phyloP scores from a whole-genome alignment of 2,113 vertebrate genomes.

The Leucosticte australis region DNA sequence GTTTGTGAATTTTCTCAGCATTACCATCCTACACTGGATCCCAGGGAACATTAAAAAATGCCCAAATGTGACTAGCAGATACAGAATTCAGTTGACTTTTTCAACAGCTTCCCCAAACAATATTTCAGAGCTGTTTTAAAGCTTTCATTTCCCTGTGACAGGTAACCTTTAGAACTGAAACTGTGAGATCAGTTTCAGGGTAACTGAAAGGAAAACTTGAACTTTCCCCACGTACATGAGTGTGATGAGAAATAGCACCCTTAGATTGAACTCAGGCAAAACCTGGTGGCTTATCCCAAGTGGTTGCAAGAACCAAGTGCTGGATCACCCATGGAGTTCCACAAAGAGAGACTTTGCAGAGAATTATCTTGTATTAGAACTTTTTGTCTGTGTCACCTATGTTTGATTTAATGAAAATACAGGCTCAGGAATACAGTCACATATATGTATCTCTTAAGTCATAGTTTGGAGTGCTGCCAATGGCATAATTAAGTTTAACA shows the following conservation, averaged over 20 bases:
- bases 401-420: not conserved
- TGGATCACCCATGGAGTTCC: not conserved
- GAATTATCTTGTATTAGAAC: not conserved
- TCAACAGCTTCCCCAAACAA: not conserved
- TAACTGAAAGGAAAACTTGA: not conserved
- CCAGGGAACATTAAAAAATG: not conserved
- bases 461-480: not conserved
- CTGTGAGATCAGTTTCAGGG: not conserved
- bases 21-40: not conserved
- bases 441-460: not conserved
- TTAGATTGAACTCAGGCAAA: not conserved
- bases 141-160: not conserved
- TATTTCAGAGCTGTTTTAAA: not conserved
- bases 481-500: not conserved
- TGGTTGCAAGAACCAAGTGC: not conserved
- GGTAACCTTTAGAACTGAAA: not conserved
- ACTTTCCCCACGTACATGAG: accelerated
- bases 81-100: not conserved
- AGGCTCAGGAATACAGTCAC: not conserved
- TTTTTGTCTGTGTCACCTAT: not conserved
- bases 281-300: not conserved
- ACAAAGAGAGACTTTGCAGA: not conserved
- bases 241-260: not conserved
- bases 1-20: accelerated
- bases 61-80: not conserved